Base-by-base conservation (phyloP, 1,140 invertebrate species). In the Acromyrmex heyeri region DNA sequence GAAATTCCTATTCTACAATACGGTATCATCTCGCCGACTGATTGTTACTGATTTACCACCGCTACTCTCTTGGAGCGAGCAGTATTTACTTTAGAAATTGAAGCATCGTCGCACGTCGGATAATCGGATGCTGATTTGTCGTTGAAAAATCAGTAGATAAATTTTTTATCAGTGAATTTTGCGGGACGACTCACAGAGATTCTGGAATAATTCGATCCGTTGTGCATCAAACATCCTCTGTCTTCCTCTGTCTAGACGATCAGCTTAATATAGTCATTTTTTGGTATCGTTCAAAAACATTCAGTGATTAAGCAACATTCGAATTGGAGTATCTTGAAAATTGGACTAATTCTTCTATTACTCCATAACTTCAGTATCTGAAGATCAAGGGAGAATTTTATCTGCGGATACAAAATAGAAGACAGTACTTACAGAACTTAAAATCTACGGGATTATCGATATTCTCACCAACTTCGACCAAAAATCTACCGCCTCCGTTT, bases 141-240 rank as follows among this genome's bases (percentile, higher is more conserved):
- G 24, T 55, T 30, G 53, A 38, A 38, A 57, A 30, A 2, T 57
- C n/a, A 7, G 64, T 5, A 48, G n/a, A 10, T 21, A 50, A n/a
- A 72, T 72, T 72, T 14, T 3, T 7, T 38, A 73, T 75, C 72
- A 16, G 57, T 62, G 57, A 61, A 21, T 38, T 76, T 24, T 8
- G n/a, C 72, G 72, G 21, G 57, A 24, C 6, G n/a, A 38, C 3
- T 24, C 30, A 14, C 1, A 18, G n/a, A 75, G 10, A 55, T 10
- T 38, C 10, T 24, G 5, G 3, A 6, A 62, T 44, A 77, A 61
- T 7, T 44, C 38, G 38, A n/a, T 30, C 12, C 2, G 2, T 48
- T 6, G 57, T 30, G 57, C 34, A 6, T 44, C 70, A n/a, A 7
- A 24, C 21, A 50, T 70, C 67, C 14, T 50, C 53, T 27, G 24